These are phyloP conservation scores for Danio tinwini DNA, from an alignment of 2,797 vertebrate species.

Conservation along the genomic window DNA sequence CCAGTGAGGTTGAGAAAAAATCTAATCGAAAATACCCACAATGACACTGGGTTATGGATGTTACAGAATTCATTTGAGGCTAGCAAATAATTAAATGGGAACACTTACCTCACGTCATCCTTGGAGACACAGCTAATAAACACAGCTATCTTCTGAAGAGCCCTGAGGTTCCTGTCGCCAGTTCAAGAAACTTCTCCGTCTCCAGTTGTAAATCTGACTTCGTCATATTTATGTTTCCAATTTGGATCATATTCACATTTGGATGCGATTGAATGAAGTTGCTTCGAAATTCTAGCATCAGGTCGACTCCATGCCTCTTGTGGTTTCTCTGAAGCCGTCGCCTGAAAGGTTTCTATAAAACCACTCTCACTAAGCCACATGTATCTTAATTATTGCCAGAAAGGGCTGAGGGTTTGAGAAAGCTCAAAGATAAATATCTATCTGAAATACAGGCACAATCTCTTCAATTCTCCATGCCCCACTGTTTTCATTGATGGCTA, in stretches of 20 bases:
- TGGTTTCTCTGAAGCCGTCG: slow-evolving; percentile 58
- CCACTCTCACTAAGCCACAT: slow-evolving; percentile 73
- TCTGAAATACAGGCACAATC: slow-evolving; percentile 43
- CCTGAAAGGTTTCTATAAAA: slow-evolving; percentile 63
- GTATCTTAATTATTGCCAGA: slow-evolving; percentile 74
- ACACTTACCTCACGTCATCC: neutral
- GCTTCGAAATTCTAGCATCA: slow-evolving; percentile 54
- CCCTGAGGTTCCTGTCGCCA: neutral
- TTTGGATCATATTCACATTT: slow-evolving; percentile 42
- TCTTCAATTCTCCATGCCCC: slow-evolving; percentile 19
- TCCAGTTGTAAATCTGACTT: slow-evolving; percentile 45
- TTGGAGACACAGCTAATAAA: slow-evolving; percentile 20
- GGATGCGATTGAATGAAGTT: slow-evolving; percentile 38
- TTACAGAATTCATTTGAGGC: slow-evolving; percentile 6
- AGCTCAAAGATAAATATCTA: slow-evolving; percentile 63
- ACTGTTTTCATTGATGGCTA: slow-evolving; percentile 28
- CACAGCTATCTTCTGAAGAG: slow-evolving; percentile 22
- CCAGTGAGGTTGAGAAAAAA: neutral
- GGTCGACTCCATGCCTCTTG: slow-evolving; percentile 47
- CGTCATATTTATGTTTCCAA: slow-evolving; percentile 44
- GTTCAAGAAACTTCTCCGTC: slow-evolving; percentile 35
- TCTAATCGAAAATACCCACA: slow-evolving; percentile 15
- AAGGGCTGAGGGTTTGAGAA: slow-evolving; percentile 55
- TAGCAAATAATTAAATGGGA: neutral
- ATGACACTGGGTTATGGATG: neutral